phyloP scores from a whole-genome alignment of 2,888 invertebrate species.

The Clistopyga incitator region DNA sequence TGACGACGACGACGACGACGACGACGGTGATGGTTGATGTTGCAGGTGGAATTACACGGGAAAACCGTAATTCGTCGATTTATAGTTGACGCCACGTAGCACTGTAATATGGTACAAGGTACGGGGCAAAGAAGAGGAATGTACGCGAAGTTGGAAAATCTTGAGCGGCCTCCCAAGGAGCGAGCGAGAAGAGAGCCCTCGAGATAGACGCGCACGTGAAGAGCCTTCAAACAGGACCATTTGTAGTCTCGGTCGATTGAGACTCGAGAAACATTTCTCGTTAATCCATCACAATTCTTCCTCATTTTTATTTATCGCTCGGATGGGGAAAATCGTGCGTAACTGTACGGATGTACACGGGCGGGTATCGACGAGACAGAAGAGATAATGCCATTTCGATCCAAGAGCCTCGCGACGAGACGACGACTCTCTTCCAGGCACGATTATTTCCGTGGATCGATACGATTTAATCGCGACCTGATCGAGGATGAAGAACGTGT shows the following conservation, averaged over 20 bases:
- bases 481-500: slow-evolving; percentile 6
- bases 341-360: background rate
- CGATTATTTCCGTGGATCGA: slow-evolving; percentile 54
- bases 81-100: slow-evolving; percentile 61
- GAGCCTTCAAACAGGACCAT: slow-evolving; percentile 52
- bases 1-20: too few relatives aligned
- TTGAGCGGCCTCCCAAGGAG: slow-evolving; percentile 46
- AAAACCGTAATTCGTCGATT: slow-evolving; percentile 62
- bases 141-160: slow-evolving; percentile 49
- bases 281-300: slow-evolving; percentile 10
- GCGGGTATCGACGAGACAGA: slow-evolving; percentile 10
- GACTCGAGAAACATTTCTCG: slow-evolving; percentile 2
- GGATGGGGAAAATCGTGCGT: slow-evolving; percentile 14
- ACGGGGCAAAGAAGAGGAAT: slow-evolving; percentile 20
- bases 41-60: slow-evolving; percentile 45
- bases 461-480: slow-evolving; percentile 55
- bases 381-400: slow-evolving; percentile 63
- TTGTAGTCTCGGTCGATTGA: slow-evolving; percentile 39
- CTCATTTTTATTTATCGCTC: background rate
- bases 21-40: slow-evolving; percentile 11
- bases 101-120: slow-evolving; percentile 13
- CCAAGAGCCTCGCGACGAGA: slow-evolving; percentile 19
- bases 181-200: background rate
- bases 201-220: slow-evolving; percentile 44
- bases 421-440: slow-evolving; percentile 33